A percentile compares a stretch with the other conserved stretches of the same genome.
These are phyloP conservation scores for Brienomyrus longianalis DNA, from an alignment of 2,113 vertebrate species.

Conservation along the genomic window DNA sequence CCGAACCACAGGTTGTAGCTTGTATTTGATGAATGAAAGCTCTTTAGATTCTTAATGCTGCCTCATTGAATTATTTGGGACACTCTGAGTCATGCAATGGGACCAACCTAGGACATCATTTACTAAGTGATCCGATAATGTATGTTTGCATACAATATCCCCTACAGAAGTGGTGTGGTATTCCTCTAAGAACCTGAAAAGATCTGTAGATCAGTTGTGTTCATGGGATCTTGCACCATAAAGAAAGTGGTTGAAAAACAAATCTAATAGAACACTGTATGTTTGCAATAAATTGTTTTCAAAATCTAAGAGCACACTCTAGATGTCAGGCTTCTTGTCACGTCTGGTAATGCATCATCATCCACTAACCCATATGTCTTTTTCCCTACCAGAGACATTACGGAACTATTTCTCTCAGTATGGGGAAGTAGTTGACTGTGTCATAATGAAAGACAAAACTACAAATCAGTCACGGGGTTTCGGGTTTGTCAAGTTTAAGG, in stretches of 20 bases:
- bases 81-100: background rate
- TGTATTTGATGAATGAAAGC: background rate
- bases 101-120: background rate
- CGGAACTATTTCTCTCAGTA: constrained; percentile 98
- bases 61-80: background rate
- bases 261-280: background rate
- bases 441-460: constrained; percentile 99
- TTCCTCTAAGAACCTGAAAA: background rate
- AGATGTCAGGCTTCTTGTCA: background rate
- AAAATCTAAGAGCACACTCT: background rate
- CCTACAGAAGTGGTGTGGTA: background rate
- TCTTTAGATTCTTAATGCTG: background rate
- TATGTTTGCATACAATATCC: background rate
- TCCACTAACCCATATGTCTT: constrained; percentile 10
- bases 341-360: background rate
- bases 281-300: background rate
- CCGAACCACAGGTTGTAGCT: background rate
- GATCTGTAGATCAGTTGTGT: background rate
- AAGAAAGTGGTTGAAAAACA: background rate
- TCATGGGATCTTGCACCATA: background rate
- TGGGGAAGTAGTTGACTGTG: constrained; percentile 97
- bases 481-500: constrained; percentile 99
- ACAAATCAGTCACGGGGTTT: constrained; percentile 99
- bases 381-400: constrained; percentile 77
- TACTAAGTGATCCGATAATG: background rate